Base-by-base conservation (phyloP, 2,113 vertebrate genomes). In the Syngnathus typhle region DNA sequence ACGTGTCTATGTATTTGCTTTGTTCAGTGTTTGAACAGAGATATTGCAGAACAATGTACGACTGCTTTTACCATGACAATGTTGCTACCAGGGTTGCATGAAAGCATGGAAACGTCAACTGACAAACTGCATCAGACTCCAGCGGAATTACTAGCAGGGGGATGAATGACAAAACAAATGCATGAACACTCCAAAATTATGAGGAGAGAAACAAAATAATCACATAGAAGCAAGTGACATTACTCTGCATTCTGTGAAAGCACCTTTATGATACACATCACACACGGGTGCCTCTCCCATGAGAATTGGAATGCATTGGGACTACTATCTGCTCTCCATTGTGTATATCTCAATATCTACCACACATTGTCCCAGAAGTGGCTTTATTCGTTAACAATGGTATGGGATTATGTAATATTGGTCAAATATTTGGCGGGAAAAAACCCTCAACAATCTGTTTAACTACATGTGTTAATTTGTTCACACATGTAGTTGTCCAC, bases 401-500 rank as follows among this genome's bases (percentile, higher is more conserved):
- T 75, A 69, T 64, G 41, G 12, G 41, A 52, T 52, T 21, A 21
- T 52, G n/a, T 52, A 52, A 52, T 52, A 52, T n/a, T 21, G 21
- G 49, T 52, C 49, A 52, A 7, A 52, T 52, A 52, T 52, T 21
- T n/a, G 2, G 6, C 18, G 2, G 15, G 55, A 1, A 7, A 58
- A 58, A 58, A 23, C 18, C 2, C 13, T 12, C 15, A 7, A 58
- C 15, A 6, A 58, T 15, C 27, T 32, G 27, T 32, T 32, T 6
- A 36, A 36, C 12, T 36, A 36, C 55, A 58, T 32, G 13, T 36
- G 5, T 58, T 16, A 1, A 15, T 58, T 32, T 36, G 55, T 36
- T 58, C 55, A 58, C 16, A 7, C 54, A 15, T 78, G 69, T 68
- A 69, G 71, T 76, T 68, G 76, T 58, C 67, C 78, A 64, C 76